These are phyloP conservation scores for Neosilurus mollespiculum DNA, from an alignment of 2,797 vertebrate genomes.

Conservation along the genomic window DNA sequence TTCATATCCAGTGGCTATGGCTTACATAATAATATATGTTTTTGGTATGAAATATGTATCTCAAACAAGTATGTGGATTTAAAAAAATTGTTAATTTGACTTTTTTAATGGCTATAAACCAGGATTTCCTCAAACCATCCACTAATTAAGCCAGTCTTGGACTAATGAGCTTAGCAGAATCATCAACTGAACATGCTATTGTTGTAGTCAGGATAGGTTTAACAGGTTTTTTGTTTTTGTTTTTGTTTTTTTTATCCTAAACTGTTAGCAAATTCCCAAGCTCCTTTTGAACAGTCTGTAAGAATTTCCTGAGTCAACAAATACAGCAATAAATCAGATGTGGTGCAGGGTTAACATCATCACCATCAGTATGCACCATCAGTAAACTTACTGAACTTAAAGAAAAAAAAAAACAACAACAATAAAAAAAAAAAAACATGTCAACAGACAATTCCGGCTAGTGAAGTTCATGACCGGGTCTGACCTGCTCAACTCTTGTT, in stretches of 20 bases:
- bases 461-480: conserved; percentile 23
- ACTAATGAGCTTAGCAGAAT: background rate
- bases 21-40: background rate
- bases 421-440: background rate
- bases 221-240: background rate
- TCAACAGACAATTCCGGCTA: conserved; percentile 9
- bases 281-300: background rate
- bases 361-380: background rate
- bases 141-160: background rate
- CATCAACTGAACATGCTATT: background rate
- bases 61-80: background rate
- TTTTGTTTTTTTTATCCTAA: background rate
- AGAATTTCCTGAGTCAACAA: background rate
- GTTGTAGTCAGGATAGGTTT: background rate
- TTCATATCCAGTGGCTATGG: no score
- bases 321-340: background rate
- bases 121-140: background rate
- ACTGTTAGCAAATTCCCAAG: background rate
- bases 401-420: no score
- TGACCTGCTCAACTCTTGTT: conserved; percentile 39
- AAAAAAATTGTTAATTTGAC: background rate
- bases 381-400: background rate
- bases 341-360: background rate
- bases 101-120: background rate
- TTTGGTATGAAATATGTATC: background rate